These are phyloP conservation scores for Dendrolimus punctatus DNA, from an alignment of 1,140 invertebrate genomes.

Conservation along the genomic window DNA sequence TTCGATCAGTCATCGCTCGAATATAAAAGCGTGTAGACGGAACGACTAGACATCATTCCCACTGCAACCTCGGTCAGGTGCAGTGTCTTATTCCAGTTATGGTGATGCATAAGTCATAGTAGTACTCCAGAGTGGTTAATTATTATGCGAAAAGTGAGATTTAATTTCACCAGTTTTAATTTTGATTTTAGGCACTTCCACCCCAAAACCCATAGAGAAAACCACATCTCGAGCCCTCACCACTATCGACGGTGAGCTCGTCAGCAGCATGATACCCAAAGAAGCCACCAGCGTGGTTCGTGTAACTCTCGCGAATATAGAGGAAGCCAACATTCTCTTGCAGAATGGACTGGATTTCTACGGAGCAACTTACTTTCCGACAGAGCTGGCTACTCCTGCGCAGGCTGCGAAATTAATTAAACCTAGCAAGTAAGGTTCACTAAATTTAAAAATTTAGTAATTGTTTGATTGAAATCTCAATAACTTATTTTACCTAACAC, in stretches of 20 bases:
- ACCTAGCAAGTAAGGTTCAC: constrained; percentile 58
- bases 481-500: too few species aligned
- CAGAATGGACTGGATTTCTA: constrained; percentile 90
- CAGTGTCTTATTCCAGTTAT: background rate
- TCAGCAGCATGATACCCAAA: constrained; percentile 68
- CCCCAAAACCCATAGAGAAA: constrained; percentile 50
- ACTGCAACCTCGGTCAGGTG: too few species aligned
- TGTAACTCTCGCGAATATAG: constrained; percentile 84
- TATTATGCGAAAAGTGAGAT: background rate
- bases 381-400: constrained; percentile 78
- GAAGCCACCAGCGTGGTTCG: constrained; percentile 76
- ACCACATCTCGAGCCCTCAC: constrained; percentile 56
- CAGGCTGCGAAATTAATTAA: constrained; percentile 72
- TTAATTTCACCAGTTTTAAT: background rate
- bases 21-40: too few species aligned
- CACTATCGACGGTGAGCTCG: constrained; percentile 68
- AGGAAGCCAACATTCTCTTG: constrained; percentile 84
- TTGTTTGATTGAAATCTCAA: too few species aligned
- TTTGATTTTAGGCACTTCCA: constrained; percentile 40
- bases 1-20: too few species aligned
- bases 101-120: background rate
- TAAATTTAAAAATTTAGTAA: too few species aligned
- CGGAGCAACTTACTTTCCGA: constrained; percentile 88
- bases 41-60: too few species aligned
- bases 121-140: background rate